Evolutionary conservation across 2,113 vertebrate species (phyloP), one percentile per base, ranked within the genome.

Genomic region (Notarius quadriscutis): DNA sequence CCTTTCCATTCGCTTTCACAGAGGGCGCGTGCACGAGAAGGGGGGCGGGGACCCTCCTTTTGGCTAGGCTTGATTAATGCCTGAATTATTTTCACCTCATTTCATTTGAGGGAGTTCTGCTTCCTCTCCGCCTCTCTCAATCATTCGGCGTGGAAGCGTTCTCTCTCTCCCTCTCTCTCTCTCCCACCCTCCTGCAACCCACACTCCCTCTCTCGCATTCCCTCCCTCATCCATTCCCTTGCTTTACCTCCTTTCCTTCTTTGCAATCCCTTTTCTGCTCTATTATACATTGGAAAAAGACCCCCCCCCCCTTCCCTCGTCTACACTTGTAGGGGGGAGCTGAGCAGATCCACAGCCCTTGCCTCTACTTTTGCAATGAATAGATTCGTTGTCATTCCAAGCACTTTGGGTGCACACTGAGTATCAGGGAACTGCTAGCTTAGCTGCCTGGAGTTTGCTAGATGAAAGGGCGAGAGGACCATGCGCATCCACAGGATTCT

Each of bases 81-180:
- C 94, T 94, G 94, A 95, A 96, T 96, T 96, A 96, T 95, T 95
- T 96, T 95, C 95, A 96, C 95, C 95, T 95, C 95, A 96, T 96
- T 96, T 96, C 95, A 95, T 96, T 95, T 95, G 94, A 96, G 95
- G 94, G 92, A 94, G 94, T 93, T 95, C 94, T 92, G 94, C 93
- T 95, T 95, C 95, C 95, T 95, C 94, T 96, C 95, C 93, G 94
- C 95, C 95, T 95, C 94, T 93, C 94, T 95, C 92, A 92, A 93
- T 95, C 95, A 95, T 95, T 95, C 95, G 91, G 93, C 94, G 93
- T 94, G 94, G 94, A 94, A 93, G 90, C 81, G 78, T 82, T 62
- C 89, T 83, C 89, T 86, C 30, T 30, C 30, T 30, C n/a, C n/a
- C 87, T 82, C 88, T 57, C 81, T 72, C 86, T 25, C 83, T 89